These are phyloP conservation scores for Oncorhynchus tshawytscha DNA, from an alignment of 2,113 vertebrate species.

Conservation along the genomic window DNA sequence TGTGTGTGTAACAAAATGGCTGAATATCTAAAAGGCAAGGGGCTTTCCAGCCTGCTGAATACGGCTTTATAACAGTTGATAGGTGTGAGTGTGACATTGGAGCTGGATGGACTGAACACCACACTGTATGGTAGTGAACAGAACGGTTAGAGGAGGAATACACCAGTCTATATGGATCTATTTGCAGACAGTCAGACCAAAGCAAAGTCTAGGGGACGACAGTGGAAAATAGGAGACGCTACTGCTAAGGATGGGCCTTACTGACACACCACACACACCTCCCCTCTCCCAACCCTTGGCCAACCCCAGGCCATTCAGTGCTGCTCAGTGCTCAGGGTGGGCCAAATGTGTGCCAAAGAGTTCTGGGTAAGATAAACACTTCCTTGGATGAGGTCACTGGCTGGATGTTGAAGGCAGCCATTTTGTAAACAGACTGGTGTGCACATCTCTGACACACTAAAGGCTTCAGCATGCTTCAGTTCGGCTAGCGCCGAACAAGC, in stretches of 20 bases:
- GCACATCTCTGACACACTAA: too few species aligned
- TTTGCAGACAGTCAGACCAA: not conserved
- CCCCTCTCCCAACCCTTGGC: too few species aligned
- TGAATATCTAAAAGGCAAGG: not conserved
- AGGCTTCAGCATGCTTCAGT: too few species aligned
- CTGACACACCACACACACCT: too few species aligned
- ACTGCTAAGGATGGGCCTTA: not conserved
- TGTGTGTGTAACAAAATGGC: not conserved
- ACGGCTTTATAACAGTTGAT: not conserved
- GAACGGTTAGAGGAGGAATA: too few species aligned
- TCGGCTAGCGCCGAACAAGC: too few species aligned
- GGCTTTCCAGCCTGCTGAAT: not conserved
- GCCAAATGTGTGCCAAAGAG: not conserved
- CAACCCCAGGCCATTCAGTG: not conserved
- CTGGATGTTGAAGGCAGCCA: not conserved
- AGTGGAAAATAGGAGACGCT: not conserved
- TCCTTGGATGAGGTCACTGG: slow-evolving; percentile 22
- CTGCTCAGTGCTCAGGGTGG: not conserved
- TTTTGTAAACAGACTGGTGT: slow-evolving; percentile 18
- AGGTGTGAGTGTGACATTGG: not conserved
- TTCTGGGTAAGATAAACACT: slow-evolving; percentile 30
- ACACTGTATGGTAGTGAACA: too few species aligned
- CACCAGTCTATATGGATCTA: not conserved
- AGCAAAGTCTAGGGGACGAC: not conserved
- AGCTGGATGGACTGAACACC: not conserved